phyloP scores from a whole-genome alignment of 2,113 vertebrate species.

The Neoarius graeffei region DNA sequence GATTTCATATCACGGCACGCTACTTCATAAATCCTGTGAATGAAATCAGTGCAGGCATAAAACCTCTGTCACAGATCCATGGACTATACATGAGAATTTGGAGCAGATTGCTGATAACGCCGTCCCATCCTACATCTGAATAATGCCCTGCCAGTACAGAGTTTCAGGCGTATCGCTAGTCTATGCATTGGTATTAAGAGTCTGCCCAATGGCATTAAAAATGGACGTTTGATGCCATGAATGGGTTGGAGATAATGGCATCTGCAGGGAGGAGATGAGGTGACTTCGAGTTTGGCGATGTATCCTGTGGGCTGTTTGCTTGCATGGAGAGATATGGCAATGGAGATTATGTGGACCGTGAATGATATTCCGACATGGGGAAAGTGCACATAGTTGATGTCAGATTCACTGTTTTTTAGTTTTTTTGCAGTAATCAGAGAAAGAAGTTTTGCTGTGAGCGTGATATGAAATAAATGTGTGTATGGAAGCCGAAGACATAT shows the following conservation, averaged over 20 bases:
- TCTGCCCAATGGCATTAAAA: slow-evolving; percentile 33
- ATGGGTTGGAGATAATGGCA: slow-evolving; percentile 33
- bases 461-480: background rate
- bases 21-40: slow-evolving; percentile 51
- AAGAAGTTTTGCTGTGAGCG: background rate
- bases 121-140: slow-evolving; percentile 40
- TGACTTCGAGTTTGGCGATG: background rate
- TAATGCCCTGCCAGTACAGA: slow-evolving; percentile 17
- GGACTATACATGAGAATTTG: background rate
- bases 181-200: background rate
- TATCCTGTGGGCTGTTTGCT: slow-evolving; percentile 22
- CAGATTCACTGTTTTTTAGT: background rate
- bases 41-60: slow-evolving; percentile 31
- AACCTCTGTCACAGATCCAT: slow-evolving; percentile 19
- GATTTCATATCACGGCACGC: slow-evolving; percentile 6
- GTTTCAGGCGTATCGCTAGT: slow-evolving; percentile 7
- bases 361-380: background rate
- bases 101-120: slow-evolving; percentile 34
- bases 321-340: slow-evolving; percentile 7
- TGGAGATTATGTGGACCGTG: background rate
- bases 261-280: slow-evolving; percentile 21
- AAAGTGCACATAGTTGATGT: background rate
- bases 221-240: slow-evolving; percentile 13
- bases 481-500: background rate
- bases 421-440: background rate